Evolutionary conservation across 2,113 vertebrate species (phyloP).

Genomic region (Chaetura pelagica): DNA sequence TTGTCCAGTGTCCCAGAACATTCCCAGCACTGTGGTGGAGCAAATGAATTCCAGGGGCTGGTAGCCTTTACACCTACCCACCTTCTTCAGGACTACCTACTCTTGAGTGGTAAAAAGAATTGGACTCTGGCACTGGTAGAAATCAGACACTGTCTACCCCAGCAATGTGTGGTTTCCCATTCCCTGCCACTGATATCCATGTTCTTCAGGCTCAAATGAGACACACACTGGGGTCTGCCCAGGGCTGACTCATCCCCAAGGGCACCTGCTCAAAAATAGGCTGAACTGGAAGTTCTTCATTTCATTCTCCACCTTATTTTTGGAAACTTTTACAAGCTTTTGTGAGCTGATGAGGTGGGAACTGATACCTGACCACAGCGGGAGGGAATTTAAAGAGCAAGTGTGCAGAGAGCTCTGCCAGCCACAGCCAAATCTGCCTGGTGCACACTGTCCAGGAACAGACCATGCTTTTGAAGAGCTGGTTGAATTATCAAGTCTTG

Average conservation of each 20-base stretch:
- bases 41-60: neutral
- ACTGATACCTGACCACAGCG: neutral
- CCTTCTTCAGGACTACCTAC: neutral
- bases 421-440: neutral
- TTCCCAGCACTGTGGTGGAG: neutral
- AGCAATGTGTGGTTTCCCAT: neutral
- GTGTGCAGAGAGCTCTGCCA: neutral
- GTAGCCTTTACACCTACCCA: neutral
- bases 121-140: neutral
- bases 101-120: accelerated
- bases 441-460: accelerated
- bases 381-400: neutral
- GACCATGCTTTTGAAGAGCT: neutral
- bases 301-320: neutral
- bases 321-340: neutral
- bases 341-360: neutral
- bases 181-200: no score
- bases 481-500: neutral
- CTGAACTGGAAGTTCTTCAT: neutral
- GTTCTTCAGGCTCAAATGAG: neutral
- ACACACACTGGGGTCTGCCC: neutral
- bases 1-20: neutral
- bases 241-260: neutral
- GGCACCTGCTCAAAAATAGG: neutral
- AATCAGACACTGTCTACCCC: neutral